phyloP scores from a whole-genome alignment of 2,797 vertebrate genomes.

The Tympanoctomys barrerae region DNA sequence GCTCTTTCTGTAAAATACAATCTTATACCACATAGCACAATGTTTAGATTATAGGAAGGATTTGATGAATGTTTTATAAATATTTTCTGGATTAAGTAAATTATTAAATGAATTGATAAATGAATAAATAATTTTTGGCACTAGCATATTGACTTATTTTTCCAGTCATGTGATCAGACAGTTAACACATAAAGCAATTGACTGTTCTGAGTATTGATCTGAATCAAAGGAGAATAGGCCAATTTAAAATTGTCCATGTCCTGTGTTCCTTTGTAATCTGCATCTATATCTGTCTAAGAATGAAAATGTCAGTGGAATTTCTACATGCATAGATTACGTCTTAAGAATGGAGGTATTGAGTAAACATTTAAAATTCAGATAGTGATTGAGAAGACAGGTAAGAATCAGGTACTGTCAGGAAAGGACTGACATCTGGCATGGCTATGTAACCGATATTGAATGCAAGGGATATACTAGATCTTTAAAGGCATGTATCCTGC shows the following conservation, averaged over 20 bases:
- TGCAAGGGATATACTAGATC: not conserved
- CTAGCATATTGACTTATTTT: not conserved
- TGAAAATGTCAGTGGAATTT: conserved; percentile 55
- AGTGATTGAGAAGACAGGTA: conserved; percentile 20
- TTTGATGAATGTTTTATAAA: conserved; percentile 58
- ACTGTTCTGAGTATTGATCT: conserved; percentile 45
- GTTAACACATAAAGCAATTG: conserved; percentile 30
- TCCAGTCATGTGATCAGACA: not conserved
- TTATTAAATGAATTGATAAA: conserved; percentile 34
- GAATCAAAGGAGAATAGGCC: conserved; percentile 34
- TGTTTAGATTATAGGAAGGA: not conserved
- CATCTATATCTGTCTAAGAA: not conserved
- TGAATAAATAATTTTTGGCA: conserved; percentile 29
- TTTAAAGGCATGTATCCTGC: not conserved
- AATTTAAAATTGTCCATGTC: conserved; percentile 49
- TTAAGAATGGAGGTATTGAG: not conserved
- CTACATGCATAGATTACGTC: not conserved
- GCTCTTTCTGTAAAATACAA: not conserved
- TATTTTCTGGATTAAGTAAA: not conserved
- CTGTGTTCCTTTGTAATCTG: not conserved
- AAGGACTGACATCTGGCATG: not conserved
- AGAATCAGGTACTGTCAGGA: not conserved
- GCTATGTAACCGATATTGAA: not conserved
- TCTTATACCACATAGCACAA: not conserved
- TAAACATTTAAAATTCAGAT: conserved; percentile 4